Conservation (phyloP, 2,888 invertebrate genomes). For the Folsomia candida region DNA sequence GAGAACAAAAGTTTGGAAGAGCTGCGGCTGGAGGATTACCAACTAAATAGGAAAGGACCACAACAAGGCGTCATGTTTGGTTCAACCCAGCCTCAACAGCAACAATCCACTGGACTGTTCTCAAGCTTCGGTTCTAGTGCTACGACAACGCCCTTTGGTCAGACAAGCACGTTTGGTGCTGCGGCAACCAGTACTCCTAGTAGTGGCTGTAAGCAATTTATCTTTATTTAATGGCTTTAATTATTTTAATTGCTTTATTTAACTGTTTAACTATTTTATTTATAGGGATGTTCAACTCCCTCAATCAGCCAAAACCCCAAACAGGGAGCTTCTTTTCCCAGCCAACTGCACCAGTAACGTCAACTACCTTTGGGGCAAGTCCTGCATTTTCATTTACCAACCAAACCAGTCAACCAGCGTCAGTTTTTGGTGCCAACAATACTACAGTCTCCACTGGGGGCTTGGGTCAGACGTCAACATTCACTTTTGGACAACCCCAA, state of each 20-base stretch:
- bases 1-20: slow-evolving; percentile 93
- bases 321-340: slow-evolving; percentile 41
- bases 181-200: slow-evolving; percentile 55
- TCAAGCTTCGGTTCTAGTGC: slow-evolving; percentile 48
- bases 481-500: slow-evolving; percentile 28
- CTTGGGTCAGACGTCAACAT: slow-evolving; percentile 46
- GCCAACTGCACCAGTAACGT: slow-evolving; percentile 48
- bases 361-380: slow-evolving; percentile 31
- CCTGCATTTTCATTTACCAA: slow-evolving; percentile 48
- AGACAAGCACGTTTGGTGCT: slow-evolving; percentile 62
- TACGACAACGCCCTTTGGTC: slow-evolving; percentile 54
- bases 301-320: slow-evolving; percentile 46
- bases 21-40: slow-evolving; percentile 87
- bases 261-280: background rate
- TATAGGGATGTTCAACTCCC: slow-evolving; percentile 35
- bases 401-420: slow-evolving; percentile 42
- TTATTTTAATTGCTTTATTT: background rate
- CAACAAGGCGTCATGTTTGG: slow-evolving; percentile 57
- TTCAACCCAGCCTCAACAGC: slow-evolving; percentile 48
- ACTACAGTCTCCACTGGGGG: slow-evolving; percentile 37
- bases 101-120: slow-evolving; percentile 47
- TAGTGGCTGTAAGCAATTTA: slow-evolving; percentile 1
- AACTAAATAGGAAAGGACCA: slow-evolving; percentile 80
- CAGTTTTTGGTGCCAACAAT: slow-evolving; percentile 37
- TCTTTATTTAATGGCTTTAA: background rate